A percentile compares a stretch with the other conserved stretches of the same genome.
Evolutionary conservation across 2,797 vertebrate species (phyloP).

Genomic region (Sebastes matsubarae): DNA sequence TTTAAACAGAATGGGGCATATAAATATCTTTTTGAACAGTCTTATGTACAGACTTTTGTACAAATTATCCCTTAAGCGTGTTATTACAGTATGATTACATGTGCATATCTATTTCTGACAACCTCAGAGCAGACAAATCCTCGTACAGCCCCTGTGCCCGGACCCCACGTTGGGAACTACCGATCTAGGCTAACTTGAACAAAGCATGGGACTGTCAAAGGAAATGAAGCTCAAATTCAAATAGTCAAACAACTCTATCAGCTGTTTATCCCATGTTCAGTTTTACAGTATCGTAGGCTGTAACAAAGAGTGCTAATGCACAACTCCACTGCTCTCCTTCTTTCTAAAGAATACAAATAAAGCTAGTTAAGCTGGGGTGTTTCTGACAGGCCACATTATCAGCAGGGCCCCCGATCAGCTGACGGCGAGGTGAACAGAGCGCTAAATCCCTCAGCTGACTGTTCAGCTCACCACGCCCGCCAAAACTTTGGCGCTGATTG

Average conservation of each 20-base stretch:
- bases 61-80: too few relatives aligned
- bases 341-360: neutral
- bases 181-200: neutral
- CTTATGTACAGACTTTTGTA: too few relatives aligned
- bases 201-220: neutral
- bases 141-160: too few relatives aligned
- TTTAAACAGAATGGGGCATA: too few relatives aligned
- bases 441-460: constrained; percentile 16
- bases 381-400: neutral
- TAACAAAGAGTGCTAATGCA: neutral
- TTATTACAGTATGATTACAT: too few relatives aligned
- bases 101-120: too few relatives aligned
- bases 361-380: neutral
- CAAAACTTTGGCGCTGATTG: neutral
- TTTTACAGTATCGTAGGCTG: neutral
- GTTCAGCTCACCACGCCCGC: neutral
- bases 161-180: fast-evolving
- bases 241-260: neutral
- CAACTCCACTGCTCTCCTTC: neutral
- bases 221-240: neutral
- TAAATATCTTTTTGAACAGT: fast-evolving
- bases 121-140: too few relatives aligned
- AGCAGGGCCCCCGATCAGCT: neutral
- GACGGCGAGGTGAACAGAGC: neutral
- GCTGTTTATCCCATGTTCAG: neutral